These are phyloP conservation scores for Lepidurus arcticus DNA, from an alignment of 1,140 invertebrate species.

Conservation along the genomic window DNA sequence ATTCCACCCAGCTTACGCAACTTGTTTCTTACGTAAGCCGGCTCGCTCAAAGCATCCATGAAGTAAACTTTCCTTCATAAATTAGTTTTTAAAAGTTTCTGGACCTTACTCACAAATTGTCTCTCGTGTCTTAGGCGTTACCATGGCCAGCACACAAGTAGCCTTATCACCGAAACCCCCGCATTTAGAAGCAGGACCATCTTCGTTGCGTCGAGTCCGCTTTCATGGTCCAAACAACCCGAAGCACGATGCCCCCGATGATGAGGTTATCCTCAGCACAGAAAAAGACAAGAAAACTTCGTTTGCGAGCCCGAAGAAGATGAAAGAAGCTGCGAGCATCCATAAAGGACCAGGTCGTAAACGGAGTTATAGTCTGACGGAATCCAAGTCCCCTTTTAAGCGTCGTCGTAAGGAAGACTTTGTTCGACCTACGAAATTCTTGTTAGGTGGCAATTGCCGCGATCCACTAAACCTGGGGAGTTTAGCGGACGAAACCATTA, in stretches of 20 bases:
- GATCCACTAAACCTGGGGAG: slow-evolving; percentile 92
- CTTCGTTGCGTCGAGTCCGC: not conserved
- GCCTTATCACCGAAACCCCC: not conserved
- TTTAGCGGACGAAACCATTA: slow-evolving; percentile 79
- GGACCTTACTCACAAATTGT: too few relatives aligned
- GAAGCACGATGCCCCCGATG: not conserved
- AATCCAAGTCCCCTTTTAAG: slow-evolving; percentile 25
- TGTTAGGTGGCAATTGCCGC: slow-evolving; percentile 88
- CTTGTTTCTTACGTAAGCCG: too few relatives aligned
- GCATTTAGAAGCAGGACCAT: not conserved
- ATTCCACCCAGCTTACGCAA: too few relatives aligned
- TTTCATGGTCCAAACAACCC: not conserved
- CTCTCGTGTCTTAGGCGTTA: not conserved
- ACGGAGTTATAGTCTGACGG: slow-evolving; percentile 7
- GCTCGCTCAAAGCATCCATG: not conserved
- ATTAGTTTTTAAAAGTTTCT: not conserved
- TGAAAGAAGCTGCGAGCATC: slow-evolving; percentile 7
- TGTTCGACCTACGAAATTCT: slow-evolving; percentile 84
- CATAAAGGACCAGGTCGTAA: slow-evolving; percentile 4
- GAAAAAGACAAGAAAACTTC: slow-evolving; percentile 19
- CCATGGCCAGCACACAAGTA: not conserved
- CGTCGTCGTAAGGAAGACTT: slow-evolving; percentile 33
- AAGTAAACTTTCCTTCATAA: not conserved
- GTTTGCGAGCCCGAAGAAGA: slow-evolving; percentile 30
- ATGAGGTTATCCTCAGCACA: not conserved